Evolutionary conservation across 2,797 vertebrate genomes (phyloP), one percentile per base, ranked within the genome.

Genomic region (Gambelia wislizenii): DNA sequence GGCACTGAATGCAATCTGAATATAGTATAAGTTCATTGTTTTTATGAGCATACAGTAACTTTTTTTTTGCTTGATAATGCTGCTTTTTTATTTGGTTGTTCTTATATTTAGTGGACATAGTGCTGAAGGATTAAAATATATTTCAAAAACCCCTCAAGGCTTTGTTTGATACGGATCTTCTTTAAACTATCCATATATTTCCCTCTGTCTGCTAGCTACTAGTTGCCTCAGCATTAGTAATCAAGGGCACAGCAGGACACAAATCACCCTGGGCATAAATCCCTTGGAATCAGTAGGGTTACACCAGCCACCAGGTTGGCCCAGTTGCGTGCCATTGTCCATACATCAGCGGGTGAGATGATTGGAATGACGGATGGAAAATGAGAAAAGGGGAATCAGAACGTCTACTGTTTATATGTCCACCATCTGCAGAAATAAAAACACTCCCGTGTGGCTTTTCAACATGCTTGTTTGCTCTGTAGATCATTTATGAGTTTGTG

Each of bases 381-480:
- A 74, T 52, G 64, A 70, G 1, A 0, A 4, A 10, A 25, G 84
- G 42, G 87, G 49, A 18, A 81, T 78, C 33, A 82, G 79, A 81
- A 33, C 18, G 90, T 0, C 0, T 3, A 91, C 87, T 82, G 25
- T 64, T 89, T 86, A 79, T 33, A 33, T 42, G 64, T 52, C 54
- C 91, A 22, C 67, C 42, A 59, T 54, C 54, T 87, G 27, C 85
- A 74, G 42, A 92, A 89, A 2, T 74, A 74, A 69, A 49, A 79
- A 16, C 81, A 56, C 49, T 89, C 75, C 49, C n/a, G 22, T 25
- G 52, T 83, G 22, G 1, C 33, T 88, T 89, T 49, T 14, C 6
- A 12, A n/a, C 14, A 67, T 10, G 82, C 47, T 59, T 86, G 39
- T 80, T 79, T 77, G 44, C 44, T 89, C 27, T 72, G 30, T 47